These are phyloP conservation scores for Amblyopsis hoosieri DNA, from an alignment of 2,797 vertebrate species.

Conservation along the genomic window DNA sequence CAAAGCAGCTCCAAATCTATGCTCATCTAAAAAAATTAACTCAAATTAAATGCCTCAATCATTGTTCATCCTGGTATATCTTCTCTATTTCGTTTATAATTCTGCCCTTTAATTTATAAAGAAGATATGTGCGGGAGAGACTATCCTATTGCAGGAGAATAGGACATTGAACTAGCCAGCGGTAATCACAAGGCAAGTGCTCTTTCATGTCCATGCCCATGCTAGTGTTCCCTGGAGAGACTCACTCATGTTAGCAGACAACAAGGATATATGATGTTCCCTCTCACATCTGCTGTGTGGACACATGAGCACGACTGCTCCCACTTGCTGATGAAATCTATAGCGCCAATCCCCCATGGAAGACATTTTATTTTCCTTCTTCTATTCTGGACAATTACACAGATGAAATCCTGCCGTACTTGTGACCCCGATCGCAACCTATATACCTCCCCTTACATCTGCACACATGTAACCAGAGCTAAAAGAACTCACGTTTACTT, in stretches of 20 bases:
- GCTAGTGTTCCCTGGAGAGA: constrained; percentile 33
- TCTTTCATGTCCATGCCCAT: constrained; percentile 15
- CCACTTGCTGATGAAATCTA: constrained; percentile 10
- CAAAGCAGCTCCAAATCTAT: background rate
- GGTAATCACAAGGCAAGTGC: constrained; percentile 54
- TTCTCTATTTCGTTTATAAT: constrained; percentile 20
- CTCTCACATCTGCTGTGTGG: constrained; percentile 21
- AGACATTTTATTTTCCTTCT: constrained; percentile 22
- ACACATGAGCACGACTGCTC: background rate
- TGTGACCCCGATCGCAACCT: constrained; percentile 7
- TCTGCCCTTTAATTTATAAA: constrained; percentile 34
- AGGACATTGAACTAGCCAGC: constrained; percentile 48
- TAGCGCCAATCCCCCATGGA: constrained; percentile 5
- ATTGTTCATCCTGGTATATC: constrained; percentile 16
- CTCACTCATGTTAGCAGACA: constrained; percentile 24
- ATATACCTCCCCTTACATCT: too few relatives aligned
- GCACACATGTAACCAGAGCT: background rate
- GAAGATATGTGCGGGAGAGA: constrained; percentile 17
- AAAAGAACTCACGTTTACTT: background rate
- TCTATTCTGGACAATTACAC: constrained; percentile 24
- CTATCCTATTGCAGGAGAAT: constrained; percentile 46
- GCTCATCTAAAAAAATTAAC: background rate
- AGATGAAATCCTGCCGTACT: constrained; percentile 29
- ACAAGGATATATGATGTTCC: constrained; percentile 30
- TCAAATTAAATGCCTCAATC: constrained; percentile 1